Evolutionary conservation across 2,888 invertebrate genomes (phyloP), one percentile per base, ranked within the genome.

Genomic region (Oscheius myriophilus): DNA sequence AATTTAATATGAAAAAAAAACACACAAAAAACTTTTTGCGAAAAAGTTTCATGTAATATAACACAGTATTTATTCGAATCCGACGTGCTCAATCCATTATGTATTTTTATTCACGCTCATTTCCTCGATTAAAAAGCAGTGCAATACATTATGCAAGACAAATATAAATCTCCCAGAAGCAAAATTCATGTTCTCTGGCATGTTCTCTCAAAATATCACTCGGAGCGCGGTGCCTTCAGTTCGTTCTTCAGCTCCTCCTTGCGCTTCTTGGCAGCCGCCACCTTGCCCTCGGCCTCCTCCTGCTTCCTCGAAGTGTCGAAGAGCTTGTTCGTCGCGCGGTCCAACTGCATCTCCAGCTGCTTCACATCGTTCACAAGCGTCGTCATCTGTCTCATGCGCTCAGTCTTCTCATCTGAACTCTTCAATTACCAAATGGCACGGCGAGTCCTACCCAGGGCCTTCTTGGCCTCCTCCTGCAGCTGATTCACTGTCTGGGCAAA

Each of bases 301-400:
- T 58, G 18, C 42, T 25, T 42, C 12, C 43, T 42, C 9, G 58
- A 58, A 12, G 43, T 21, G n/a, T 39, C 26, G 57, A 9, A 57
- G n/a, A 61, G 46, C 9, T 39, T 46, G 33, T 61, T 61, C 33
- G 61, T 61, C 49, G 46, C 61, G 39, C 39, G 46, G 49, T 61
- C 61, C 39, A 49, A 21, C 33, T 49, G 43, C 58, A 23, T 18
- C 45, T 58, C 58, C 21, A 58, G 23, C 43, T 23, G 18, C 49
- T 61, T 61, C 49, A 49, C 61, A 1, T 61, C 61, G 39, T 61
- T 61, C 26, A 61, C 61, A 2, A 25, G 12, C 49, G 25, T 46
- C 26, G 61, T 61, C 26, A 61, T n/a, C 12, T 33, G 25, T 4
- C 18, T 26, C 46, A 33, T 33, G 33, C 61, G 46, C n/a, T 61